Evolutionary conservation across 2,113 vertebrate species (phyloP).

Genomic region (Anguilla rostrata): DNA sequence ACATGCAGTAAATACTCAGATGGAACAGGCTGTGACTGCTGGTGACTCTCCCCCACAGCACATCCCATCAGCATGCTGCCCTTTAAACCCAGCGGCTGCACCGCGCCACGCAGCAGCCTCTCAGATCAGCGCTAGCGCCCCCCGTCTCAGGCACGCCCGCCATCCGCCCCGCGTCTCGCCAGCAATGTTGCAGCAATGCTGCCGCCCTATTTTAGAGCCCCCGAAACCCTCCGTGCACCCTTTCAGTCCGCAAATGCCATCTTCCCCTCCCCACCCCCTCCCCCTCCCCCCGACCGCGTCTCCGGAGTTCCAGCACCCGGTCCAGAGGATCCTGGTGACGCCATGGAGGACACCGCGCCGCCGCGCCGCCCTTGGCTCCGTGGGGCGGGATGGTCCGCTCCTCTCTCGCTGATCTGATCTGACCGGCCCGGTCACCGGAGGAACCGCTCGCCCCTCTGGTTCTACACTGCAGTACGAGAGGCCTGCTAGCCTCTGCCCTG

Average conservation of each 20-base stretch:
- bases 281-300: background rate
- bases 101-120: background rate
- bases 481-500: background rate
- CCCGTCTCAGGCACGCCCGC: background rate
- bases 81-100: background rate
- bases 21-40: background rate
- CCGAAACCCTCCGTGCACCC: background rate
- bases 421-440: background rate
- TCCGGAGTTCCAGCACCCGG: background rate
- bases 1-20: background rate
- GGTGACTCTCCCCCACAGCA: background rate
- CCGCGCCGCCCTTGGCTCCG: background rate
- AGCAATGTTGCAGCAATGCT: background rate
- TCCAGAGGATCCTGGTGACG: background rate
- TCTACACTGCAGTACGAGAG: background rate
- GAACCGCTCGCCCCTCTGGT: background rate
- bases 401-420: background rate
- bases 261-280: background rate
- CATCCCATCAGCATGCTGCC: background rate
- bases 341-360: background rate
- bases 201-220: background rate
- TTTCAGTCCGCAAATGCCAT: background rate
- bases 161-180: background rate
- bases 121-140: background rate
- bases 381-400: background rate